Percentiles rank a stretch among this genome's conserved stretches.
These are phyloP conservation scores for Cacatua alba DNA, from an alignment of 2,113 vertebrate species.

Conservation along the genomic window DNA sequence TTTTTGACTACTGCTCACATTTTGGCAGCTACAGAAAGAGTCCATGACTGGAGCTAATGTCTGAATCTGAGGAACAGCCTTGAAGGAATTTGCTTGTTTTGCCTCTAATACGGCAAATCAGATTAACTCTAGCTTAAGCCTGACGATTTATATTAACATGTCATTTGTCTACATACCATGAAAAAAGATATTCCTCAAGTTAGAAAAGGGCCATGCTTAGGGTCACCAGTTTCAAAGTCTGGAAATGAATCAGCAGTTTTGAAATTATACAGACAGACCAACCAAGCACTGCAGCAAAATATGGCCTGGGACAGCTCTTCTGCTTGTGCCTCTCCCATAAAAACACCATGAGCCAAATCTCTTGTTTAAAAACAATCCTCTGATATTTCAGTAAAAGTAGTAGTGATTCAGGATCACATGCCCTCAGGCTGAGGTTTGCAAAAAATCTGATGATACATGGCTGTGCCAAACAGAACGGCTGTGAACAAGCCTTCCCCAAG, in stretches of 20 bases:
- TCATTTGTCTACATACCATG: conserved; percentile 49
- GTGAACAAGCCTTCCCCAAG: neutral
- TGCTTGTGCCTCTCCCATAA: neutral
- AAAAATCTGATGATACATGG: neutral
- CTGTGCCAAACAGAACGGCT: neutral
- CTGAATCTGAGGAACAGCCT: neutral
- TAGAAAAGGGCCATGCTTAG: neutral
- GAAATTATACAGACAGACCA: neutral
- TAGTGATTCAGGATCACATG: neutral
- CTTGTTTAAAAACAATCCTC: neutral
- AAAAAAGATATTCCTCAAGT: conserved; percentile 42
- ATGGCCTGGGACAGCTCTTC: neutral
- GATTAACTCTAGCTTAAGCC: conserved; percentile 54
- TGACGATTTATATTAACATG: conserved; percentile 61
- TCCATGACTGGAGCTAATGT: neutral
- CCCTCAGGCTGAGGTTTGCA: neutral
- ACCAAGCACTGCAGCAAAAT: conserved; percentile 15
- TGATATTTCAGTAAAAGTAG: neutral
- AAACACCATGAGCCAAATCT: neutral
- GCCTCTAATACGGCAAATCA: conserved; percentile 10
- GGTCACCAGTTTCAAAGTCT: conserved; percentile 31
- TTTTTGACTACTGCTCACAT: neutral
- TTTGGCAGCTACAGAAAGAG: neutral
- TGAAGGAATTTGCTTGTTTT: conserved; percentile 52
- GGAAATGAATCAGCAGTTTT: conserved; percentile 68